phyloP scores from a whole-genome alignment of 2,888 invertebrate genomes.

The Eubasilissa splendida region DNA sequence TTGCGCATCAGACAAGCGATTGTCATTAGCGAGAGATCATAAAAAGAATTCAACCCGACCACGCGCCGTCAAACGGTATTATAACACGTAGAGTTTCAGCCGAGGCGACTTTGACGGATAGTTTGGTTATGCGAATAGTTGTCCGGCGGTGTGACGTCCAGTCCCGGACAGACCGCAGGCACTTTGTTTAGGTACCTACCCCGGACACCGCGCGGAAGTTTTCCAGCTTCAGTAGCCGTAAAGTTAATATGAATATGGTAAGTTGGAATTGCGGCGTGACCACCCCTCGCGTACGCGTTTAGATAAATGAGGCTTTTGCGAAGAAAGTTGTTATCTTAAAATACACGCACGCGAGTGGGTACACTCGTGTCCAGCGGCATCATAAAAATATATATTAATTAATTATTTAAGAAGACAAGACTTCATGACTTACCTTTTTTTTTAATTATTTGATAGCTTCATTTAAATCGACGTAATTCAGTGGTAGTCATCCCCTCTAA shows the following conservation, averaged over 20 bases:
- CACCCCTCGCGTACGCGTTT: neutral
- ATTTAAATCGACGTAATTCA: too few relatives aligned
- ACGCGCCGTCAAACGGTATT: neutral
- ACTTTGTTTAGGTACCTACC: conserved; percentile 53
- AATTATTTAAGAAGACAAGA: too few relatives aligned
- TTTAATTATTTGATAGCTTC: too few relatives aligned
- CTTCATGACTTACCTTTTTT: too few relatives aligned
- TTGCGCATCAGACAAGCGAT: neutral
- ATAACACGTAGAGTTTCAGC: conserved; percentile 4
- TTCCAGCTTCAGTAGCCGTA: conserved; percentile 43
- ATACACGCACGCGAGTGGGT: too few relatives aligned
- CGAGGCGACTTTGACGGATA: conserved; percentile 42
- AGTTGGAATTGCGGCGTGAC: conserved; percentile 46
- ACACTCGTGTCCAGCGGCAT: too few relatives aligned
- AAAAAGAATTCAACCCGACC: neutral
- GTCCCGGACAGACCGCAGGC: conserved; percentile 49
- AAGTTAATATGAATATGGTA: conserved; percentile 55
- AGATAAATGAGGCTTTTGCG: too few relatives aligned
- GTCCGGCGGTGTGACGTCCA: conserved; percentile 37
- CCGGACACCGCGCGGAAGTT: conserved; percentile 40
- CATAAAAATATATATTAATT: too few relatives aligned
- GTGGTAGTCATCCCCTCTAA: too few relatives aligned
- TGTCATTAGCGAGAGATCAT: neutral
- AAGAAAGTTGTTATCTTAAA: too few relatives aligned
- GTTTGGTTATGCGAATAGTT: conserved; percentile 46